phyloP scores from a whole-genome alignment of 2,888 invertebrate species.

The Amiota mariae region DNA sequence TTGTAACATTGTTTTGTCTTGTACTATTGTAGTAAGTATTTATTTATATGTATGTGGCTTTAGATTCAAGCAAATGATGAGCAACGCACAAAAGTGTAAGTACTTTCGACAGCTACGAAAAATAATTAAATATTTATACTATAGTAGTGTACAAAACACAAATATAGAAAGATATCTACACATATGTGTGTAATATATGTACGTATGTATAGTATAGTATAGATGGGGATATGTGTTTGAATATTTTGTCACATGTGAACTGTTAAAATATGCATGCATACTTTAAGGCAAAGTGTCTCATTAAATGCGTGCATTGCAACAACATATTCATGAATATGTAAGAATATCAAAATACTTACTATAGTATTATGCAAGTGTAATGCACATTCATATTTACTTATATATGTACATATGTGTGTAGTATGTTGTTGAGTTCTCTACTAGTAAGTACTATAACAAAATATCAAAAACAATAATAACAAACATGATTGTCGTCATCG shows the following conservation, averaged over 20 bases:
- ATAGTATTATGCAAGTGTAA: no score
- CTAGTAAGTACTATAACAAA: neutral
- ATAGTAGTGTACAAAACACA: constrained; percentile 40
- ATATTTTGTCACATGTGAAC: neutral
- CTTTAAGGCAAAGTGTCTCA: constrained; percentile 19
- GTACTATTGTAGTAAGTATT: neutral
- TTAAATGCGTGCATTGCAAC: constrained; percentile 7
- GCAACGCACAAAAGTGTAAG: constrained; percentile 61
- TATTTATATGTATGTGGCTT: neutral
- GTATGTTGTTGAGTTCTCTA: neutral
- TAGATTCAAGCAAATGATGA: neutral
- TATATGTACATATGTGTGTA: neutral
- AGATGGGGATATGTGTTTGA: neutral
- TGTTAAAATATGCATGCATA: constrained; percentile 14
- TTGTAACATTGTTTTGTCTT: constrained; percentile 30
- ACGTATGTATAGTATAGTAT: neutral
- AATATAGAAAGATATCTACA: constrained; percentile 40
- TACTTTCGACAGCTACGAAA: constrained; percentile 64
- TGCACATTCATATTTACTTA: no score
- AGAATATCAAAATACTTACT: no score
- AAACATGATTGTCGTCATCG: neutral
- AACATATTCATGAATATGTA: neutral
- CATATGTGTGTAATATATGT: constrained; percentile 24
- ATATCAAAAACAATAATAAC: constrained; percentile 34
- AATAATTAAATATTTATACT: constrained; percentile 67